Base-by-base conservation (phyloP, 2,888 invertebrate species). In the Diplazon laetatorius region DNA sequence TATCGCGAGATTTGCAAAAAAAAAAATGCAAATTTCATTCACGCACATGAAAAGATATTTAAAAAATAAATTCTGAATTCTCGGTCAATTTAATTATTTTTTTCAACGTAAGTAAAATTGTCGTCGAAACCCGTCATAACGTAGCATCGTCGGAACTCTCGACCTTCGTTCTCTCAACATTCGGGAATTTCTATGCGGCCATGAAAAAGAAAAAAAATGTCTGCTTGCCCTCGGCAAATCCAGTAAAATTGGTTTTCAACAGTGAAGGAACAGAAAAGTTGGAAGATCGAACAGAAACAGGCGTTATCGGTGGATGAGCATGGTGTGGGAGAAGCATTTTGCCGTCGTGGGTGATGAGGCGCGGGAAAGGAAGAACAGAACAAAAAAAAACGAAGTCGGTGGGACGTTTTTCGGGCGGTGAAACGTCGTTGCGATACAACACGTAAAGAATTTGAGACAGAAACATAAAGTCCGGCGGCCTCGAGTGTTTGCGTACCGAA, bases 391-490 rank as follows among this genome's bases (percentile, higher is more conserved):
- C 5, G 50, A n/a, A 10, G 30, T 16, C 37, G 30, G 14, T 3
- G 16, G 9, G 37, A 6, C n/a, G n/a, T n/a, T n/a, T n/a, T 37
- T 0, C 30, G 46, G 50, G 42, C 25, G 30, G 20, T 14, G 55
- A 52, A 48, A 37, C 66, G 63, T 66, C 35, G 71, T 35, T 75
- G 84, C 82, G 83, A 83, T 84, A 73, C 80, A 84, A 83, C 84
- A 83, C 84, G 84, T 83, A 81, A 87, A 89, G 89, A 89, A 89
- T 89, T 89, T 90, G 89, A 90, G 89, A 89, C 90, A 89, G 89
- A 89, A 90, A 90, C 88, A 86, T 87, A 87, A 88, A 88, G 81
- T 87, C 86, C 85, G 85, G 83, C 83, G 84, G 85, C 85, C 85
- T 83, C 76, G 83, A 82, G 79, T 90, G 86, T 90, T 90, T 89